A percentile compares a stretch with the other conserved stretches of the same genome.
Conservation (phyloP, 2,113 vertebrate genomes). For the Poecilia latipinna region DNA sequence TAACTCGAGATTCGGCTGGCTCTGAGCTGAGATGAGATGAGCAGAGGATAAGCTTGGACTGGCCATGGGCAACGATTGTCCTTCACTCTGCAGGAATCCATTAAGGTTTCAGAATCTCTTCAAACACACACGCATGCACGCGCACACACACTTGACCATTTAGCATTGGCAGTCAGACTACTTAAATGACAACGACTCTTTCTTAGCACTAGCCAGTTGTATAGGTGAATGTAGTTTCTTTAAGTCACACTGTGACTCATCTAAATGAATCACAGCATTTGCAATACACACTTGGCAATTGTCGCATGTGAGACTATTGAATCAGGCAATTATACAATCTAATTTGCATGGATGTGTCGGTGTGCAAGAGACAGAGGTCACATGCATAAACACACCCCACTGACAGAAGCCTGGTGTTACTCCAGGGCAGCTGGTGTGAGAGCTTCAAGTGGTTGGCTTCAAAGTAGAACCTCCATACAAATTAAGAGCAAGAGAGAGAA, state of each 20-base stretch:
- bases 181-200: constrained; percentile 56
- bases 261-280: background rate
- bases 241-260: constrained; percentile 55
- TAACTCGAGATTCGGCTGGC: constrained; percentile 64
- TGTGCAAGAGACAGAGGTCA: constrained; percentile 27
- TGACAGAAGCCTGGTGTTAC: constrained; percentile 55
- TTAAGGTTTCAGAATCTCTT: constrained; percentile 73
- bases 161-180: constrained; percentile 54
- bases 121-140: constrained; percentile 44
- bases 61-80: constrained; percentile 76
- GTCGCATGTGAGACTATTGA: constrained; percentile 30
- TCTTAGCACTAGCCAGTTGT: constrained; percentile 62
- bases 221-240: constrained; percentile 53
- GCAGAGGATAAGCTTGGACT: constrained; percentile 73
- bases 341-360: constrained; percentile 35
- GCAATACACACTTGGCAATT: constrained; percentile 34
- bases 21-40: constrained; percentile 75
- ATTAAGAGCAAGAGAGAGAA: constrained; percentile 78
- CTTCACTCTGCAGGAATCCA: constrained; percentile 77
- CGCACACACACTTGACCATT: constrained; percentile 38
- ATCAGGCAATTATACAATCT: constrained; percentile 40
- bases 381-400: constrained; percentile 21
- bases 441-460: constrained; percentile 64
- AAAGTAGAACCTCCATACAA: constrained; percentile 77
- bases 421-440: constrained; percentile 70